Percentiles rank a stretch among this genome's conserved stretches.
Conservation (phyloP, 2,888 invertebrate species). For the Acanthoscelides obtectus region DNA sequence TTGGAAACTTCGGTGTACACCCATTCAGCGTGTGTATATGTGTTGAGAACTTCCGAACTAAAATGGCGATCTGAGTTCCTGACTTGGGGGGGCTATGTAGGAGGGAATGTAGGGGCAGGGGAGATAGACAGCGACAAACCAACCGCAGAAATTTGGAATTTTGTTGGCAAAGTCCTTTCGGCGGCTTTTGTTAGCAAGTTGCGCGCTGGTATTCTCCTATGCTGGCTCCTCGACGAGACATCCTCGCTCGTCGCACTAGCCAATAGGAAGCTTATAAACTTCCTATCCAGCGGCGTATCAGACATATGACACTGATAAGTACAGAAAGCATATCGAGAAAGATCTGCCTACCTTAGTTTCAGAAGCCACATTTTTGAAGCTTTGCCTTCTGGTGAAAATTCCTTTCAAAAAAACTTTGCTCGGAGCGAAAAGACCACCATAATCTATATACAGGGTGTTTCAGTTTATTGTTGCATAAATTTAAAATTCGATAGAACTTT, state of each 20-base stretch:
- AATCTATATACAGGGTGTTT: too few relatives aligned
- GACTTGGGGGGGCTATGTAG: not conserved
- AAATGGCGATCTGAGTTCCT: not conserved
- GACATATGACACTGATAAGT: too few relatives aligned
- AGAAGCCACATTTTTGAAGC: too few relatives aligned
- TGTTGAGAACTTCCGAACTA: not conserved
- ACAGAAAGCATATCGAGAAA: too few relatives aligned
- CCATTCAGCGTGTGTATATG: not conserved
- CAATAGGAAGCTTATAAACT: not conserved
- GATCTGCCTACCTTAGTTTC: too few relatives aligned
- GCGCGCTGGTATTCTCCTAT: not conserved
- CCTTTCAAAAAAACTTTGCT: too few relatives aligned
- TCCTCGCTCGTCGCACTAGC: not conserved
- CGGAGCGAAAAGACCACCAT: too few relatives aligned
- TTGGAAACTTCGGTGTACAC: not conserved
- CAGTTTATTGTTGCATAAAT: too few relatives aligned
- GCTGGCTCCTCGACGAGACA: not conserved
- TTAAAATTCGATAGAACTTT: too few relatives aligned
- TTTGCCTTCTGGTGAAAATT: too few relatives aligned
- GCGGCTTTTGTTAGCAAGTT: constrained; percentile 1
- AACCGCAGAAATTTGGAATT: not conserved
- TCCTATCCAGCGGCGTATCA: not conserved
- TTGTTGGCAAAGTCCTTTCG: constrained; percentile 3
- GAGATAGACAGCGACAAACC: not conserved
- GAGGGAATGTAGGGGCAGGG: not conserved